Base-by-base conservation (phyloP, 1,140 invertebrate species). In the Ceratosolen fusciceps region DNA sequence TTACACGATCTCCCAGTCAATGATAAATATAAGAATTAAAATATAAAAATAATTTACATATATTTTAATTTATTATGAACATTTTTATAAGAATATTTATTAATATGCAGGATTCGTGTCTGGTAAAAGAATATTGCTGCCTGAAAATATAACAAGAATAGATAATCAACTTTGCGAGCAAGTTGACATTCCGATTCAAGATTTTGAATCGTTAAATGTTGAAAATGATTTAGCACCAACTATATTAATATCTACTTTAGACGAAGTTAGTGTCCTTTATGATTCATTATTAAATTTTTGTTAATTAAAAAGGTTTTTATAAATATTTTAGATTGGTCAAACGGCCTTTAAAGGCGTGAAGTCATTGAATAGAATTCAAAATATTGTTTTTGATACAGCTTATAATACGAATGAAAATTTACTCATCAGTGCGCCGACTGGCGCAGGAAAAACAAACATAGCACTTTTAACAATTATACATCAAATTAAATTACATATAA, bases 371-470 rank as follows among this genome's bases (percentile, higher is more conserved):
- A 91, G 94, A 75, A 99, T 99, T 81, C 98, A 99, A 88, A 97
- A 96, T 0, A 94, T 99, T 70, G 98, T 99, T 0, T 99, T 96
- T 90, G 93, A 97, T 62, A 93, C 96, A 3, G 99, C 99, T 0
- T 99, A 99, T 91, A 94, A 97, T 84, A 97, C 96, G 12, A 98
- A 99, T 88, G 97, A 99, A 86, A 99, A 99, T 90, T 91, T 99
- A 84, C 89, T 99, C 8, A 96, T 99, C 79, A 98, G 97, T 91
- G 98, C 98, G 0, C 98, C 98, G 0, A 99, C 98, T 1, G 98
- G 98, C 26, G 97, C 98, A 7, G 98, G 97, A 71, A 99, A 99
- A 91, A 99, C 99, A 0, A 99, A 99, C 89, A 97, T 99, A 80
- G 99, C 99, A 1, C 93, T 99, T 91, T 90, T 99, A 24, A 93